Evolutionary conservation across 2,797 vertebrate genomes (phyloP), one percentile per base, ranked within the genome.

Genomic region (Phoeniculus purpureus): DNA sequence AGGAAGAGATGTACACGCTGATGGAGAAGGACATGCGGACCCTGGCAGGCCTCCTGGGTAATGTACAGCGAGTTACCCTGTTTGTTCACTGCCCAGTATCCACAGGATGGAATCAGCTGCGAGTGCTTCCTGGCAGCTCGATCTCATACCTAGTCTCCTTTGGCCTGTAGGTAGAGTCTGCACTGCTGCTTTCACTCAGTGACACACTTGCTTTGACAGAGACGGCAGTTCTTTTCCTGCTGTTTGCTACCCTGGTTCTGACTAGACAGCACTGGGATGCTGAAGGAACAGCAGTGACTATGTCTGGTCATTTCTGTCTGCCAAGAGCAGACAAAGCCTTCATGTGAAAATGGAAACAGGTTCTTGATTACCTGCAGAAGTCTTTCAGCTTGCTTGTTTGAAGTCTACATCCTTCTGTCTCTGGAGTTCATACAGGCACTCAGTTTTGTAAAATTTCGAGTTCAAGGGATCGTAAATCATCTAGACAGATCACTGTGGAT

Each of bases 1-100:
- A 98, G 90, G 99, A 99, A 25, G 98, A 99, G 92, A 98, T 99
- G 88, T 99, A 99, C 90, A 94, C 94, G 15, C 97, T 99, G 96
- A 99, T 99, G 99, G 99, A 99, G 97, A 99, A 99, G 96, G 99
- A 99, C 97, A 99, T 99, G 99, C 97, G 99, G 62, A 99, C 99
- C 2, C 97, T 99, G 62, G 99, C 99, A 27, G 98, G 98, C 55
- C 97, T 99, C 51, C 96, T 99, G 94, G 99, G 99, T 99, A 98
- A 98, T 0, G 96, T 94, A 81, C 88, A 93, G 65, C 0, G 1
- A 76, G 58, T 87, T 81, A 51, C 3, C 91, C 25, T 82, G 19
- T 48, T 85, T 91, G 50, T n/a, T 65, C 65, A 1, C 59, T 59
- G 26, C 65, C 25, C 3, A 3, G 54, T 40, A 60, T 88, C 80